These are phyloP conservation scores for Diploptera punctata DNA, from an alignment of 2,888 invertebrate genomes.

Conservation along the genomic window DNA sequence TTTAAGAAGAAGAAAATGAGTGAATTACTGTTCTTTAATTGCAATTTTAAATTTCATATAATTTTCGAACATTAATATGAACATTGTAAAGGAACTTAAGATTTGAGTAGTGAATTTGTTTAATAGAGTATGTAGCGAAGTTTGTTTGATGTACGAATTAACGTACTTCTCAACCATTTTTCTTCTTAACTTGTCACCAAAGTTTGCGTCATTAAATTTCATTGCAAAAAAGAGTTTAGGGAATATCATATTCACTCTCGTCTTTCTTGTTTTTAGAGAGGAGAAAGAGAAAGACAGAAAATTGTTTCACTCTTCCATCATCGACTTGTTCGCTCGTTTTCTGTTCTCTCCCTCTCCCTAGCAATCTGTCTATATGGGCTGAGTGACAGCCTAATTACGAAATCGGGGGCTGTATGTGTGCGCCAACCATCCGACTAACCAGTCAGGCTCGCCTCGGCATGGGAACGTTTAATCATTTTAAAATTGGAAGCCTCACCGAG, in stretches of 20 bases:
- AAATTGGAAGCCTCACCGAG: constrained; percentile 33
- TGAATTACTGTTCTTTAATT: too few species aligned
- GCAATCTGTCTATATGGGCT: constrained; percentile 7
- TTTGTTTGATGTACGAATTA: too few species aligned
- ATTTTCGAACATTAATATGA: too few species aligned
- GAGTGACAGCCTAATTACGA: constrained; percentile 35
- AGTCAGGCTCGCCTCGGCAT: constrained; percentile 12
- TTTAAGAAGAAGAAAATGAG: too few species aligned
- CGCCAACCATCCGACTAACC: constrained; percentile 9
- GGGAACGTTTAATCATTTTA: constrained; percentile 39
- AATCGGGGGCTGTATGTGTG: constrained; percentile 16
- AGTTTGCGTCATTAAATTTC: too few species aligned
- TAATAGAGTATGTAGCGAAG: too few species aligned
- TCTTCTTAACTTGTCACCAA: neutral
- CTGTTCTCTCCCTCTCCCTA: neutral
- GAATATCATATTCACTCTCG: neutral
- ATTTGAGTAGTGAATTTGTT: too few species aligned
- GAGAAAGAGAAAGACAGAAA: too few species aligned
- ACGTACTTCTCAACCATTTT: neutral
- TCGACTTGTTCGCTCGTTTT: constrained; percentile 1
- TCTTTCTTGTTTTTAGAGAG: constrained; percentile 9
- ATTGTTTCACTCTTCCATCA: constrained; percentile 9
- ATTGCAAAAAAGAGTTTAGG: too few species aligned
- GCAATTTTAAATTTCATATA: too few species aligned
- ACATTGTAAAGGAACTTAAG: too few species aligned